Conservation (phyloP, 1,140 invertebrate species). For the Pseudomyrmex gracilis region DNA sequence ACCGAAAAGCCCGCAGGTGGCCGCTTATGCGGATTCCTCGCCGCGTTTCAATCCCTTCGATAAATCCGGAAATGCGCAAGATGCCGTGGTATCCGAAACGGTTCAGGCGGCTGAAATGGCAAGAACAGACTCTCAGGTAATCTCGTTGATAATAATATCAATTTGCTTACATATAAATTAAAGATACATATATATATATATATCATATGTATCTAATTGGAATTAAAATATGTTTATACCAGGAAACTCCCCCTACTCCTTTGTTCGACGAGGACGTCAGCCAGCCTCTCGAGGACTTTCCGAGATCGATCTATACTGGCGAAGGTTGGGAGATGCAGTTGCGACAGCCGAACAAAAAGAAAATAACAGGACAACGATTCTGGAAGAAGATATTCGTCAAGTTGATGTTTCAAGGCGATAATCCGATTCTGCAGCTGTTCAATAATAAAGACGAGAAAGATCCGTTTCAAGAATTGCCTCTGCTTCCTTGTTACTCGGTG, state of each 20-base stretch:
- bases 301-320: conserved; percentile 91
- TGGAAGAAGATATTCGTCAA: conserved; percentile 99
- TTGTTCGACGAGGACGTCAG: conserved; percentile 98
- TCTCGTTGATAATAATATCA: background rate
- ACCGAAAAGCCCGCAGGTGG: conserved; percentile 86
- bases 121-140: conserved; percentile 83
- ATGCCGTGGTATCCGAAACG: conserved; percentile 78
- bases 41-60: conserved; percentile 91
- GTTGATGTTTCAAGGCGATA: conserved; percentile 92
- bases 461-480: conserved; percentile 96
- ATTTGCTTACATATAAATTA: background rate
- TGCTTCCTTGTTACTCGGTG: conserved; percentile 97
- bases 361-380: conserved; percentile 97
- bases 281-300: conserved; percentile 96
- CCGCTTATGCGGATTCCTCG: conserved; percentile 85
- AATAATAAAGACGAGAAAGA: conserved; percentile 95
- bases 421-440: conserved; percentile 93
- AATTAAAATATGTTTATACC: conserved; percentile 57
- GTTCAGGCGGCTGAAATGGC: conserved; percentile 76
- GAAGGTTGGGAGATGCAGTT: conserved; percentile 99
- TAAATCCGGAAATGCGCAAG: conserved; percentile 87
- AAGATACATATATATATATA: background rate
- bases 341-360: conserved; percentile 98
- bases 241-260: conserved; percentile 95
- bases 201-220: background rate